These are phyloP conservation scores for Sminthurides aquaticus DNA, from an alignment of 2,888 invertebrate species.

Conservation along the genomic window DNA sequence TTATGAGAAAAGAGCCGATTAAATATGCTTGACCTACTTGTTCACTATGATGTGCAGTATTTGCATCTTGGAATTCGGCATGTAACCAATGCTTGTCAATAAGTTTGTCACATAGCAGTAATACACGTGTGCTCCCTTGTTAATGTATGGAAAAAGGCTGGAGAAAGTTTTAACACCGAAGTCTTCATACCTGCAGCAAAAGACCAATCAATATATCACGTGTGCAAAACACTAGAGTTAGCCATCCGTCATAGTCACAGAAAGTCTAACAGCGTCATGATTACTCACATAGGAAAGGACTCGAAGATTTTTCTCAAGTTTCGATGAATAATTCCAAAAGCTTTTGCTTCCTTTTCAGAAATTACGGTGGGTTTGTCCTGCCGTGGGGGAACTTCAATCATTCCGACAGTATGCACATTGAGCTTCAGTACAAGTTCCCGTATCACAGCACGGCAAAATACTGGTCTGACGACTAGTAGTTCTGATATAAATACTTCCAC, in stretches of 20 bases:
- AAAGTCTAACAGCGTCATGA: too few relatives aligned
- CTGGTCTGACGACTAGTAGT: constrained; percentile 26
- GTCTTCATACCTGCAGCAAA: constrained; percentile 61
- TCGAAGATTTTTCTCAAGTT: constrained; percentile 26
- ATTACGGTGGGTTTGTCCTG: constrained; percentile 11
- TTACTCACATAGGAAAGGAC: constrained; percentile 29
- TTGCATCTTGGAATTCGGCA: constrained; percentile 61
- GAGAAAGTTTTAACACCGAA: constrained; percentile 59
- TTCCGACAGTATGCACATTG: neutral
- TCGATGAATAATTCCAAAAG: constrained; percentile 28
- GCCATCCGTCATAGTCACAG: too few relatives aligned
- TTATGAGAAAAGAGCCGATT: constrained; percentile 7
- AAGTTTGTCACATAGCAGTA: constrained; percentile 71
- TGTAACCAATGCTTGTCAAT: constrained; percentile 65
- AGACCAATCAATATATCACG: constrained; percentile 25
- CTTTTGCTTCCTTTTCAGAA: constrained; percentile 19
- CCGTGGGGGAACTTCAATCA: neutral
- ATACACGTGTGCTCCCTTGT: constrained; percentile 59
- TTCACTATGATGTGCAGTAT: constrained; percentile 67
- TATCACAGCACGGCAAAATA: constrained; percentile 26
- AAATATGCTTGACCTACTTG: constrained; percentile 60
- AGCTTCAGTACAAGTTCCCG: constrained; percentile 26
- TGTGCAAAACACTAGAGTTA: neutral
- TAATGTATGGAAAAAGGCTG: constrained; percentile 68
- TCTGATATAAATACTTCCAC: constrained; percentile 30